Evolutionary conservation across 2,797 vertebrate species (phyloP).

Genomic region (Helostoma temminkii): DNA sequence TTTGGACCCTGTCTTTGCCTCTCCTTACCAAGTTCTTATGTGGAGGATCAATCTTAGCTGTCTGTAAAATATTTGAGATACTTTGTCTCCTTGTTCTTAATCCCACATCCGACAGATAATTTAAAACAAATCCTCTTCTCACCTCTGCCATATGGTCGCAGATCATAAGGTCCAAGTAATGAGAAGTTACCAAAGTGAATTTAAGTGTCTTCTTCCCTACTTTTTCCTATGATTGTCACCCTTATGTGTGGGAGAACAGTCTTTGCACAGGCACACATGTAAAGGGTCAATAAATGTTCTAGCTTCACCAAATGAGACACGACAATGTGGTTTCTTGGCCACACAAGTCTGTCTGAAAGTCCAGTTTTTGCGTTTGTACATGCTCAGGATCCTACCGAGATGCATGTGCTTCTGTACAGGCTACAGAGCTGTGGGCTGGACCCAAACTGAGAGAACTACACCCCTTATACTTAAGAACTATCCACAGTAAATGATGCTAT

Average conservation of each 20-base stretch:
- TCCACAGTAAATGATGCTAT: constrained; percentile 57
- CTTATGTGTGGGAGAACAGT: constrained; percentile 60
- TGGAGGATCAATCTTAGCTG: constrained; percentile 49
- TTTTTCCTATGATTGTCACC: constrained; percentile 65
- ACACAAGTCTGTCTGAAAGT: constrained; percentile 28
- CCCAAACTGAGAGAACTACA: constrained; percentile 83
- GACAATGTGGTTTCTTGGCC: constrained; percentile 48
- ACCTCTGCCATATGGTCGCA: constrained; percentile 37
- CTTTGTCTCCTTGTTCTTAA: constrained; percentile 22
- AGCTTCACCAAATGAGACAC: constrained; percentile 73
- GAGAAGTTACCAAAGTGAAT: constrained; percentile 64
- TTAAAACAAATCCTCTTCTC: constrained; percentile 11
- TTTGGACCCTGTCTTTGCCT: constrained; percentile 49
- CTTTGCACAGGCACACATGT: constrained; percentile 56
- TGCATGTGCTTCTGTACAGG: constrained; percentile 85
- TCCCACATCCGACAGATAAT: constrained; percentile 2
- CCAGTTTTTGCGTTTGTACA: constrained; percentile 28
- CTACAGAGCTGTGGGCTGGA: constrained; percentile 88
- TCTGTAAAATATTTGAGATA: constrained; percentile 24
- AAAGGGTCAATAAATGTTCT: constrained; percentile 64
- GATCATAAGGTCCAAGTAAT: constrained; percentile 34
- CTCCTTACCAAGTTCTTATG: constrained; percentile 30
- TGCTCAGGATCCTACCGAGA: constrained; percentile 53
- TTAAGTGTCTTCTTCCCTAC: constrained; percentile 58
- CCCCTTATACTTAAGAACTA: constrained; percentile 69